These are phyloP conservation scores for Elymnias hypermnestra DNA, from an alignment of 1,140 invertebrate species.

Conservation along the genomic window DNA sequence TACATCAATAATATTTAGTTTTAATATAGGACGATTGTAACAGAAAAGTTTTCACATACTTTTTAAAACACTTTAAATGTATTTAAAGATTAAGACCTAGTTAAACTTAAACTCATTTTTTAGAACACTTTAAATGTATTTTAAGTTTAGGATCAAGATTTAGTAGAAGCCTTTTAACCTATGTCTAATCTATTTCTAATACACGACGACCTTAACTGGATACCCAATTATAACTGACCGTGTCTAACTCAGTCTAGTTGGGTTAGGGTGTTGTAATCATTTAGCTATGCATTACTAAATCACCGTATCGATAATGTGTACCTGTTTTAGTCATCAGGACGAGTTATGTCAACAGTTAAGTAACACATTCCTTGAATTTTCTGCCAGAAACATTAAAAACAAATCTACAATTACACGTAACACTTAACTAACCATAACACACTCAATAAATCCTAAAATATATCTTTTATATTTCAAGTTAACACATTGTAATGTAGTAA, in stretches of 20 bases:
- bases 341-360: constrained; percentile 22
- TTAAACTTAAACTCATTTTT: too few species aligned
- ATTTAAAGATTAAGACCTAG: too few species aligned
- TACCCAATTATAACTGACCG: constrained; percentile 51
- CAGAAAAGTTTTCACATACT: too few species aligned
- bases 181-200: constrained; percentile 16
- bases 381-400: not conserved
- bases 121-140: not conserved
- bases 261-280: constrained; percentile 48
- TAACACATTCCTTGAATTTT: constrained; percentile 21
- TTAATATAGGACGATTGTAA: too few species aligned
- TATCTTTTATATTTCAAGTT: too few species aligned
- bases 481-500: too few species aligned
- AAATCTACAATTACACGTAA: not conserved
- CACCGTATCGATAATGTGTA: constrained; percentile 28
- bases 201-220: constrained; percentile 43
- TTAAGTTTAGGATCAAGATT: not conserved
- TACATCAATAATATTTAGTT: too few species aligned
- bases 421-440: not conserved
- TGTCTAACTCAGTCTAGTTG: constrained; percentile 34
- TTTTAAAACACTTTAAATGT: too few species aligned
- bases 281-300: constrained; percentile 35
- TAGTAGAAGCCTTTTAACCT: not conserved
- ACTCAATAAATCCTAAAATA: too few species aligned
- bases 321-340: constrained; percentile 26